Base-by-base conservation (phyloP, 2,888 invertebrate genomes). In the Phyllotreta striolata region DNA sequence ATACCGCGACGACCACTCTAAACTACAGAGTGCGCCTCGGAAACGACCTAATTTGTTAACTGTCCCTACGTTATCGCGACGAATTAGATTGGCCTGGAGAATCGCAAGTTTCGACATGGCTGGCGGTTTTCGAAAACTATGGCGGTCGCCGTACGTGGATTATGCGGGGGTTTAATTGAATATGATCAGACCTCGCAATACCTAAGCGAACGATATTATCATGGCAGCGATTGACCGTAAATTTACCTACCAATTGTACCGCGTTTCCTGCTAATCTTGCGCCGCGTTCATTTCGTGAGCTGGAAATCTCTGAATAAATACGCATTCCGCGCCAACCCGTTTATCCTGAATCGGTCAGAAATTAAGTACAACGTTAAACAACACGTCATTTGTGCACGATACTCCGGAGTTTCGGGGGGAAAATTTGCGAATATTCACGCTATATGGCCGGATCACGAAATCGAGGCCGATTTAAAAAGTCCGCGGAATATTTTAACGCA, bases 371-470 rank as follows among this genome's bases (percentile, higher is more conserved):
- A 46, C 34, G 47, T 55, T 55, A 40, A 58, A 58, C 58, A 47
- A 55, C 49, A 62, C 62, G 55, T 62, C 62, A 62, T 55, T 38
- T 55, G 55, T 61, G 54, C 55, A 55, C 49, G 62, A 62, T 62
- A 62, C 55, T 34, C 47, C 55, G 47, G 47, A 9, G 40, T 40
- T 57, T 57, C 47, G 13, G 46, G 60, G 41, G 49, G 47, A 62
- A 62, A 55, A 55, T 55, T 62, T 55, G 62, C 40, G 47, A 55
- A 62, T 55, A 44, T 47, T 62, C 62, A 62, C 62, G 62, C 47
- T 41, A 55, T n/a, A n/a, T n/a, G n/a, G 54, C 34, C 41, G 3
- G 37, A 62, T 62, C 55, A 62, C 62, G 62, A 14, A 55, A 47
- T 40, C 35, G 9, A 55, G 46, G 6, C 37, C 49, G 49, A 40